Conservation (phyloP, 2,888 invertebrate genomes). For the Nasonovia ribisnigri region DNA sequence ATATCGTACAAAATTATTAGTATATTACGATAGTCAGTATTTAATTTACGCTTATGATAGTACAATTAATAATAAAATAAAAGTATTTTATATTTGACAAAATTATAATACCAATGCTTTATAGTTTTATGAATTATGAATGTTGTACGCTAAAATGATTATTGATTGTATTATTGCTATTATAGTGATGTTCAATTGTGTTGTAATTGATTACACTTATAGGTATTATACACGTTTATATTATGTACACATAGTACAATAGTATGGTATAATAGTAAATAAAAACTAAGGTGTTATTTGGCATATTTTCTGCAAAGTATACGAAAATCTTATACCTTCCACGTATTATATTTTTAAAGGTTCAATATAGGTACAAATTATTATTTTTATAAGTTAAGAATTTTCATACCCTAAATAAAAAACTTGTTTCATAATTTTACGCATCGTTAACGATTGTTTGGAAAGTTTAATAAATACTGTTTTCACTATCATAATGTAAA, state of each 20-base stretch:
- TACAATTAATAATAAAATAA: background rate
- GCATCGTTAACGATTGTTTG: constrained; percentile 39
- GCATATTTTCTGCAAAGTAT: background rate
- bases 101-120: background rate
- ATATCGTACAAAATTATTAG: background rate
- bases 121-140: background rate
- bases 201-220: background rate
- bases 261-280: background rate
- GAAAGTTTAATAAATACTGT: constrained; percentile 18
- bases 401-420: background rate
- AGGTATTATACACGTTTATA: too few species aligned
- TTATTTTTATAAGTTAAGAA: background rate
- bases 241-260: background rate
- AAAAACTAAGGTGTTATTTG: background rate
- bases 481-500: background rate
- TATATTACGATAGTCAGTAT: too few species aligned
- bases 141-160: too few species aligned
- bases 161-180: too few species aligned
- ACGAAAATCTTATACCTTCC: background rate
- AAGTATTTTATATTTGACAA: background rate
- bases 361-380: background rate
- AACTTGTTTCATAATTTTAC: constrained; percentile 35
- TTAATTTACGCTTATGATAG: background rate
- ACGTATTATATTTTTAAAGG: constrained; percentile 20
- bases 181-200: background rate